Percentiles rank a stretch among this genome's conserved stretches.
phyloP scores from a whole-genome alignment of 2,888 invertebrate genomes.

The Himalopsyche japonica region DNA sequence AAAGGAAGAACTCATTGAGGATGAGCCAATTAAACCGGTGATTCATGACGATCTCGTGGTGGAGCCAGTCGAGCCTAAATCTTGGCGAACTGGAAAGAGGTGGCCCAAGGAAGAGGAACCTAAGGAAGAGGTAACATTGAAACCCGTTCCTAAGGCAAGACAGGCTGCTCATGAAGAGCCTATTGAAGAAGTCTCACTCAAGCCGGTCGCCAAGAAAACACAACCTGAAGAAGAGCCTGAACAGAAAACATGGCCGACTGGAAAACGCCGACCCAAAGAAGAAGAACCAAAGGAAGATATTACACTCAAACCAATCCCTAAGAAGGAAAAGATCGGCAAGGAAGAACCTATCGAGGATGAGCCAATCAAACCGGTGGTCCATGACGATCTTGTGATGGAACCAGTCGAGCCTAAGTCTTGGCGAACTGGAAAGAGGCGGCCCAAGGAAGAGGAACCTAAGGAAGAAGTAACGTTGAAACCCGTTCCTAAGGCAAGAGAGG shows the following conservation, averaged over 20 bases:
- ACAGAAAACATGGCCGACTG: constrained; percentile 45
- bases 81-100: constrained; percentile 46
- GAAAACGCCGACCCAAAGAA: constrained; percentile 45
- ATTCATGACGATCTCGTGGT: constrained; percentile 37
- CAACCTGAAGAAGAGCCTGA: constrained; percentile 36
- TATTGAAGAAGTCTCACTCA: constrained; percentile 44
- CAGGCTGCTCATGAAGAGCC: constrained; percentile 47
- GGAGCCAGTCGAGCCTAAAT: constrained; percentile 37
- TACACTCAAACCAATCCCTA: constrained; percentile 50
- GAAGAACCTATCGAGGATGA: constrained; percentile 44
- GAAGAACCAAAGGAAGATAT: constrained; percentile 46
- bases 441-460: constrained; percentile 46
- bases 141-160: constrained; percentile 44
- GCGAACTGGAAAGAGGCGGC: constrained; percentile 45
- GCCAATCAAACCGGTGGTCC: constrained; percentile 47
- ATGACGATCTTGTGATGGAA: too few species aligned
- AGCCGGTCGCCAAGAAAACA: not conserved
- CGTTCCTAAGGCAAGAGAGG: constrained; percentile 28
- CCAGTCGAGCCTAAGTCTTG: constrained; percentile 43
- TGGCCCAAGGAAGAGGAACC: constrained; percentile 44
- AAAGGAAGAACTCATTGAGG: constrained; percentile 42
- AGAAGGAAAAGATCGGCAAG: constrained; percentile 45
- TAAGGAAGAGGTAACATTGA: constrained; percentile 42
- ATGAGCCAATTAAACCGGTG: constrained; percentile 42
- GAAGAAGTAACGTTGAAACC: constrained; percentile 49